Percentiles rank a stretch among this genome's conserved stretches.
phyloP scores from a whole-genome alignment of 2,797 vertebrate genomes.

The Typhlichthys subterraneus region DNA sequence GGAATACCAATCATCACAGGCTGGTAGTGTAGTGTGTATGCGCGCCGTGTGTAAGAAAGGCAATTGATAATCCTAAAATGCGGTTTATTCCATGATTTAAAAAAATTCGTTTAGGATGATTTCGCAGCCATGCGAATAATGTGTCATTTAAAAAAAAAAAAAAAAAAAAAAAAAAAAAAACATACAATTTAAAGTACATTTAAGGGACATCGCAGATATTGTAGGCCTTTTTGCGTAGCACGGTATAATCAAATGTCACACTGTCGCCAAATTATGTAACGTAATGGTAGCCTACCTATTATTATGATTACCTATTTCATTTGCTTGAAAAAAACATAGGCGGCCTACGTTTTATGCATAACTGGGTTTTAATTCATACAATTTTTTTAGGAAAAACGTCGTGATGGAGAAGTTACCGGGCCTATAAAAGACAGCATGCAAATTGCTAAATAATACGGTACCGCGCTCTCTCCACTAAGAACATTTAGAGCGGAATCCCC shows the following conservation, averaged over 20 bases:
- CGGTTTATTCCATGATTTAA: not conserved
- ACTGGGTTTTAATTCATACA: constrained; percentile 13
- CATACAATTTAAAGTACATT: constrained; percentile 63
- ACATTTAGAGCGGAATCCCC: no score
- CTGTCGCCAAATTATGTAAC: constrained; percentile 21
- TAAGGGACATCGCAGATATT: constrained; percentile 47
- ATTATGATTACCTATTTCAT: no score
- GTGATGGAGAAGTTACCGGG: constrained; percentile 4
- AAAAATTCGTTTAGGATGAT: not conserved
- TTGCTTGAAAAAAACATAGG: no score
- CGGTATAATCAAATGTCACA: constrained; percentile 46
- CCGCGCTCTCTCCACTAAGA: not conserved
- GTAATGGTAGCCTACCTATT: no score
- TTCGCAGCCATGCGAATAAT: constrained; percentile 18
- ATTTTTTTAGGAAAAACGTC: constrained; percentile 1
- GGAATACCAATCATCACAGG: constrained; percentile 28
- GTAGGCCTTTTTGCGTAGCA: constrained; percentile 52
- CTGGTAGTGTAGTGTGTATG: constrained; percentile 13
- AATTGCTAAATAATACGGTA: constrained; percentile 1
- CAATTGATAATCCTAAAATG: constrained; percentile 24
- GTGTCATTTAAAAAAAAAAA: constrained; percentile 27
- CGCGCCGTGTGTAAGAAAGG: constrained; percentile 3
- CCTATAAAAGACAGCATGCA: constrained; percentile 10
- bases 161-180: not conserved
- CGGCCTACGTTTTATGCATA: not conserved